These are phyloP conservation scores for Drosophila atripex DNA, from an alignment of 2,888 invertebrate species.

Conservation along the genomic window DNA sequence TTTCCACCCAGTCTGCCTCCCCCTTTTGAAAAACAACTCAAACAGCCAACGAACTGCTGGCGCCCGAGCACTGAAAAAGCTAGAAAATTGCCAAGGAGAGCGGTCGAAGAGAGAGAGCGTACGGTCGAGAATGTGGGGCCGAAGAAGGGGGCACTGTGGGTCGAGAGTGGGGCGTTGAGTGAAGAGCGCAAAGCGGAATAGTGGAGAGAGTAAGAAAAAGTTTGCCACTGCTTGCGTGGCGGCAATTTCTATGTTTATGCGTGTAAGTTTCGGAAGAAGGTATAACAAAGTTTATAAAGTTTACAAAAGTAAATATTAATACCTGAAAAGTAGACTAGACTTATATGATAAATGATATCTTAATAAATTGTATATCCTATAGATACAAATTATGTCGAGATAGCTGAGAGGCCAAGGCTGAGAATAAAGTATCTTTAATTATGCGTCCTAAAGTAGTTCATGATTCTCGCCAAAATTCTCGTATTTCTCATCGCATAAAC, in stretches of 20 bases:
- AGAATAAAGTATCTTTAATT: too few relatives aligned
- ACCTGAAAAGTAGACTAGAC: too few relatives aligned
- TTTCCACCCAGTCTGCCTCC: slow-evolving; percentile 5
- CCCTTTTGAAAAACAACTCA: slow-evolving; percentile 8
- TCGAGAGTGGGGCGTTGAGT: slow-evolving; percentile 14
- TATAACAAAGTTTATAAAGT: background rate
- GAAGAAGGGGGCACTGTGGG: slow-evolving; percentile 23
- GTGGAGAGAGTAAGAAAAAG: slow-evolving; percentile 38
- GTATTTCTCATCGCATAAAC: slow-evolving; percentile 18
- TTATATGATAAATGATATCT: too few relatives aligned
- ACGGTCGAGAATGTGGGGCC: background rate
- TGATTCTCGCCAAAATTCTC: background rate
- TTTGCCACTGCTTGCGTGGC: slow-evolving; percentile 32
- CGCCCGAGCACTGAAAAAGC: slow-evolving; percentile 54
- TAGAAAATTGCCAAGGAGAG: slow-evolving; percentile 71
- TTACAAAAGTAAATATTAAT: too few relatives aligned
- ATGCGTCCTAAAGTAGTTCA: too few relatives aligned
- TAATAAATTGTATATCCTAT: too few relatives aligned
- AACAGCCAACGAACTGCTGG: slow-evolving; percentile 69
- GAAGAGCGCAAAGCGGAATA: slow-evolving; percentile 12
- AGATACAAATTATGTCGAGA: too few relatives aligned
- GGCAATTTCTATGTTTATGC: slow-evolving; percentile 31
- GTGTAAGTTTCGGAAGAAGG: background rate
- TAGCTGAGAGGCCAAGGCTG: too few relatives aligned
- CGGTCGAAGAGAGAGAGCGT: slow-evolving; percentile 3